These are phyloP conservation scores for Agrochola lota DNA, from an alignment of 2,888 invertebrate species.

Conservation along the genomic window DNA sequence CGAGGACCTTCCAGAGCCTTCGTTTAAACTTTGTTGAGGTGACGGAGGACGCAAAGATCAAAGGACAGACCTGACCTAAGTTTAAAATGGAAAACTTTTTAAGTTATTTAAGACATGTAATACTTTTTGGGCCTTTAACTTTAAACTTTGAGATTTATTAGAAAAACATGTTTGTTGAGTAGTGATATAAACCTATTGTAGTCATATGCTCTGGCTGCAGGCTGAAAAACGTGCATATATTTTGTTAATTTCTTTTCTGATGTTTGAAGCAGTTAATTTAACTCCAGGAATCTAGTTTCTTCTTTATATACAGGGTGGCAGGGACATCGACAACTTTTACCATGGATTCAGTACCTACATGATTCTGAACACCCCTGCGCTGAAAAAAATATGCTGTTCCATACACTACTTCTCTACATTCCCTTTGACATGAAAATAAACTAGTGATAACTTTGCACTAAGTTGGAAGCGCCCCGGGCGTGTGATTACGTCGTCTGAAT, in stretches of 20 bases:
- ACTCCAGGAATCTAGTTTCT: background rate
- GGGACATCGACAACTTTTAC: too few relatives aligned
- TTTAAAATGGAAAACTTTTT: slow-evolving; percentile 42
- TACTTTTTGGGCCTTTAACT: background rate
- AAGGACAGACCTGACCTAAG: slow-evolving; percentile 12
- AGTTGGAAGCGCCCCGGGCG: slow-evolving; percentile 36
- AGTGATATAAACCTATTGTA: background rate
- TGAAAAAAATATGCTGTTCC: too few relatives aligned
- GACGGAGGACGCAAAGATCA: slow-evolving; percentile 24
- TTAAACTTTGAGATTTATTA: slow-evolving; percentile 14
- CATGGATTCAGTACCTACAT: too few relatives aligned
- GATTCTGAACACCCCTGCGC: too few relatives aligned
- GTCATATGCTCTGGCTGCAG: background rate
- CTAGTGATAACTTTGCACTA: slow-evolving; percentile 39
- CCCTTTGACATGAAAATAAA: slow-evolving; percentile 38
- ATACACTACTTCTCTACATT: background rate
- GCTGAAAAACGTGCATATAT: background rate
- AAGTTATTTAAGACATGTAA: slow-evolving; percentile 24
- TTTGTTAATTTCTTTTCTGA: background rate
- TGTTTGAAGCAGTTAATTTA: background rate
- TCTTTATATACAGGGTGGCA: too few relatives aligned
- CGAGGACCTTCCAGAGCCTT: slow-evolving; percentile 12
- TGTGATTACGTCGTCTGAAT: slow-evolving; percentile 37
- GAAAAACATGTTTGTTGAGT: background rate
- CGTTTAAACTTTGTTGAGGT: slow-evolving; percentile 42